Evolutionary conservation across 2,888 invertebrate species (phyloP), one percentile per base, ranked within the genome.

Genomic region (Orthosia gracilis): DNA sequence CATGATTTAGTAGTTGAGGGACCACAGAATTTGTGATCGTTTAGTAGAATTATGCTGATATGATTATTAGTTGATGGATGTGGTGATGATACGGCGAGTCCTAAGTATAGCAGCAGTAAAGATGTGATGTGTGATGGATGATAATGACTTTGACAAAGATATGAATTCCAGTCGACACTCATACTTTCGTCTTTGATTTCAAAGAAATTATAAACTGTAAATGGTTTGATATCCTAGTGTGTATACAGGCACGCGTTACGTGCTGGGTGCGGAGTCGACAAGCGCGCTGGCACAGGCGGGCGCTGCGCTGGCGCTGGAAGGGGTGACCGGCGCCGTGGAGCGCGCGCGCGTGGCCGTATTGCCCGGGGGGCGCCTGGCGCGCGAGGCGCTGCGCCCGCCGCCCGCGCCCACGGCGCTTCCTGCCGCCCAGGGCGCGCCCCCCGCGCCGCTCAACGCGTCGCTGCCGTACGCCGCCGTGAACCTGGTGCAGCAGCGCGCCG

Each of bases 401-500:
- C 83, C 64, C 21, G 26, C 59, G 11, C 58, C 57, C 50, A 58
- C 47, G 31, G 79, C 77, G 21, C 82, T 78, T 12, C 70, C 78
- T 17, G 3, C 45, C 17, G 12, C 83, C 82, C 26, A 58, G 1
- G 7, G 50, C 31, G 52, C 52, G n/a, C 64, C 50, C 75, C 82
- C 86, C n/a, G n/a, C 65, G 31, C 67, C 83, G 0, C 58, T 52
- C 68, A 78, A 83, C 77, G 85, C 87, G 17, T 77, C 91, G 57
- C 76, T 80, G 83, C 97, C 97, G 0, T 97, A 97, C 87, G 93
- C 96, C 70, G 97, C 98, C 81, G 97, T 97, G 73, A 98, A 98
- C 94, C 95, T 97, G 71, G 97, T 98, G 74, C 97, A 97, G 88
- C 98, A 98, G 94, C 89, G 94, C 40, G 97, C 95, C 74, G 98